These are phyloP conservation scores for Gastrophysa polygoni DNA, from an alignment of 2,888 invertebrate species.

Conservation along the genomic window DNA sequence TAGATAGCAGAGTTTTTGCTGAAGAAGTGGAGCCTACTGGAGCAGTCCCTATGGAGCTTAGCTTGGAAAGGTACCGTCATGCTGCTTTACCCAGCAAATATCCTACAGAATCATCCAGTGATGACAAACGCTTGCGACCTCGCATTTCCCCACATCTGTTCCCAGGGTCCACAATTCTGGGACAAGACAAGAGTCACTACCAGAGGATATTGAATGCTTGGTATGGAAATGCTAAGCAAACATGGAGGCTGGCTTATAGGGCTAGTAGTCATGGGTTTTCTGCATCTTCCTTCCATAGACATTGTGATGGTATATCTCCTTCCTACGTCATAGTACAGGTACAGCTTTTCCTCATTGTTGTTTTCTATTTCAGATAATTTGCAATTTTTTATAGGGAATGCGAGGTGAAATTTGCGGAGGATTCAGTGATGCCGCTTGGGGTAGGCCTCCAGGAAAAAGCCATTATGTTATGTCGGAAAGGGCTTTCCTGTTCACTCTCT, in stretches of 20 bases:
- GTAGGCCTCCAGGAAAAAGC: slow-evolving; percentile 66
- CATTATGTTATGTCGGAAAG: slow-evolving; percentile 85
- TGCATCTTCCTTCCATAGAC: slow-evolving; percentile 85
- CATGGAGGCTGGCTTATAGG: slow-evolving; percentile 84
- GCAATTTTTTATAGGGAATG: slow-evolving; percentile 64
- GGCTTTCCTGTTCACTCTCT: slow-evolving; percentile 83
- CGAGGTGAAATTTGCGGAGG: slow-evolving; percentile 86
- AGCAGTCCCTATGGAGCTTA: slow-evolving; percentile 92
- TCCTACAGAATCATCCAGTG: slow-evolving; percentile 63
- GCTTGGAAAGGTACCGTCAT: slow-evolving; percentile 86
- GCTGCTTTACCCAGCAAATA: slow-evolving; percentile 73
- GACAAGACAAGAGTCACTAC: slow-evolving; percentile 79
- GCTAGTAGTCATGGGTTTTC: slow-evolving; percentile 88
- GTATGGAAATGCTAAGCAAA: slow-evolving; percentile 81
- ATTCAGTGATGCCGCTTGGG: slow-evolving; percentile 83
- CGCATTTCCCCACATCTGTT: slow-evolving; percentile 75
- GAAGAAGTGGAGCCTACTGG: slow-evolving; percentile 96
- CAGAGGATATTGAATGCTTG: slow-evolving; percentile 82
- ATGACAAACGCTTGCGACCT: slow-evolving; percentile 68
- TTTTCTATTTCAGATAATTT: too few species aligned
- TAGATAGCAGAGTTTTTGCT: slow-evolving; percentile 91
- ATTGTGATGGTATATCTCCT: slow-evolving; percentile 85
- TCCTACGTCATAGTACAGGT: slow-evolving; percentile 77
- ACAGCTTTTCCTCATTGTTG: not conserved
- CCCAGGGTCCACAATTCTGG: slow-evolving; percentile 80